These are phyloP conservation scores for Sesia bembeciformis DNA, from an alignment of 2,888 invertebrate genomes.

Conservation along the genomic window DNA sequence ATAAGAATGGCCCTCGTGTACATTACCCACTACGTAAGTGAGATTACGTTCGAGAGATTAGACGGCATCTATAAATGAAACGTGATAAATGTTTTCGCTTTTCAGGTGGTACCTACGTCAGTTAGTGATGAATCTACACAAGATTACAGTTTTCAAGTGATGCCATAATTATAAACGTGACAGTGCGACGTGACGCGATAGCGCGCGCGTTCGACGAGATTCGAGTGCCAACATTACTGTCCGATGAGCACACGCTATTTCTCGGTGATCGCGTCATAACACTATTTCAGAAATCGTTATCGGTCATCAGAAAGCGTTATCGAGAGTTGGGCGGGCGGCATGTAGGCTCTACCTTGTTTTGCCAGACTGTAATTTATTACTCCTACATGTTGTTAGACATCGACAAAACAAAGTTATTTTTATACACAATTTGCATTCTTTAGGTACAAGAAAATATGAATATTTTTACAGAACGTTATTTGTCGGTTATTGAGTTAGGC, in stretches of 20 bases:
- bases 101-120: constrained; percentile 48
- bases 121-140: constrained; percentile 42
- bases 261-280: constrained; percentile 33
- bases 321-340: no score
- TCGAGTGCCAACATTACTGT: constrained; percentile 29
- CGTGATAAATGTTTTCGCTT: constrained; percentile 41
- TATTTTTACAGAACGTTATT: no score
- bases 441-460: no score
- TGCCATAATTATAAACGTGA: constrained; percentile 55
- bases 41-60: constrained; percentile 24
- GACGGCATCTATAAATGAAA: constrained; percentile 47
- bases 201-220: constrained; percentile 20
- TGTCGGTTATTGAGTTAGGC: no score
- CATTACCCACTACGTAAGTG: neutral
- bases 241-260: constrained; percentile 36
- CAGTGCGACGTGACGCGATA: constrained; percentile 31
- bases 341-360: no score
- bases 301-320: constrained; percentile 22
- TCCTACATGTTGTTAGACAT: no score
- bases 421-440: no score
- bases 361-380: no score
- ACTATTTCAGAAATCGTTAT: constrained; percentile 36
- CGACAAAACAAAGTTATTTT: no score
- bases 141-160: constrained; percentile 51
- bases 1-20: no score